A percentile compares a stretch with the other conserved stretches of the same genome.
phyloP scores from a whole-genome alignment of 2,797 vertebrate genomes.

The Chloroceryle amazona region DNA sequence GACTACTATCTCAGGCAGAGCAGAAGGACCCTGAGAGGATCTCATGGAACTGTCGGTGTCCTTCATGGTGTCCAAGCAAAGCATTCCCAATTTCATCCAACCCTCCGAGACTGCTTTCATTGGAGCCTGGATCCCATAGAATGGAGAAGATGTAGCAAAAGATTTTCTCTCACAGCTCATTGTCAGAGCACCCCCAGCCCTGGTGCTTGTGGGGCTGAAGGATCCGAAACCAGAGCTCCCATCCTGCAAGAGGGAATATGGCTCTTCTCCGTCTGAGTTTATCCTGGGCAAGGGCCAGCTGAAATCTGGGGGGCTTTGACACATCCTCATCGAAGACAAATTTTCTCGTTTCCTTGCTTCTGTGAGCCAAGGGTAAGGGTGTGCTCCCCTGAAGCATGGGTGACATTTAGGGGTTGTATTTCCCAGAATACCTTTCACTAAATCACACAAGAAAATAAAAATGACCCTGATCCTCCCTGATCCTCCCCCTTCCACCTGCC shows the following conservation, averaged over 20 bases:
- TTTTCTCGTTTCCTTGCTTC: not conserved
- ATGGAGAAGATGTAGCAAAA: not conserved
- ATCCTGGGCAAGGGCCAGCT: not conserved
- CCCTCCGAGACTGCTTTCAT: not conserved
- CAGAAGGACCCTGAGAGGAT: not conserved
- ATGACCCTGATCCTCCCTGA: not conserved
- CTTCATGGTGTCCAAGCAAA: not conserved
- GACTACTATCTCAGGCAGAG: not conserved
- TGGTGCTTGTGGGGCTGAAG: not conserved
- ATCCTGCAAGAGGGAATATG: not conserved
- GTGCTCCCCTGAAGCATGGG: not conserved
- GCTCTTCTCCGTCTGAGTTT: not conserved
- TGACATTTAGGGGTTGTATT: not conserved
- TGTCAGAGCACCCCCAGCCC: not conserved
- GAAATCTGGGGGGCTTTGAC: not conserved
- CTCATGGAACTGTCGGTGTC: not conserved
- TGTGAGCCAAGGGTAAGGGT: not conserved
- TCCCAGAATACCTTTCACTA: not conserved
- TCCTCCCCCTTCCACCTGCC: not conserved
- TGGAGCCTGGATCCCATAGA: not conserved
- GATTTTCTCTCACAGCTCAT: not conserved
- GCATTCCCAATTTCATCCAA: rapidly evolving
- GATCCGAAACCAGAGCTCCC: not conserved
- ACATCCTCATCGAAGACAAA: not conserved
- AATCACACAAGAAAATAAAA: not conserved